Percentiles rank a stretch among this genome's conserved stretches.
These are phyloP conservation scores for Pangasius mekongensis DNA, from an alignment of 2,797 vertebrate species.

Conservation along the genomic window DNA sequence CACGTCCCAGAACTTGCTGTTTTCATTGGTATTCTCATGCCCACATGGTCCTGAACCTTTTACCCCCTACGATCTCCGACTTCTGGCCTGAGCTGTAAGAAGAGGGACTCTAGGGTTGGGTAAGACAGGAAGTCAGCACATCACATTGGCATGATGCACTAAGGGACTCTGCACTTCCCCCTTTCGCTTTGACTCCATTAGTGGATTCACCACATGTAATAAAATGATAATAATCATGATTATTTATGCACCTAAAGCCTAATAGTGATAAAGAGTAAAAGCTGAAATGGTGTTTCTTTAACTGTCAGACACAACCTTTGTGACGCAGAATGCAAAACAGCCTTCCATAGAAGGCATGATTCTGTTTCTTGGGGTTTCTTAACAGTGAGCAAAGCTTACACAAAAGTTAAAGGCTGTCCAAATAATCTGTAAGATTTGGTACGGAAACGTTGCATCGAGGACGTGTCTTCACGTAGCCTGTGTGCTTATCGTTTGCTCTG, in stretches of 20 bases:
- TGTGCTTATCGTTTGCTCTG: conserved; percentile 36
- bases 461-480: neutral
- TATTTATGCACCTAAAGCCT: neutral
- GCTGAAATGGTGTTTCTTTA: neutral
- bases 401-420: neutral
- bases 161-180: conserved; percentile 7
- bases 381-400: neutral
- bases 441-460: neutral
- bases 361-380: neutral
- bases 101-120: conserved; percentile 37
- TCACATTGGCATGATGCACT: conserved; percentile 20
- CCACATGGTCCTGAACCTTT: neutral
- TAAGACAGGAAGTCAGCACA: conserved; percentile 38
- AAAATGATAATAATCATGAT: neutral
- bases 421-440: neutral
- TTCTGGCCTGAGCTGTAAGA: conserved; percentile 7
- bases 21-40: neutral
- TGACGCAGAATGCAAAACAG: neutral
- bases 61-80: neutral
- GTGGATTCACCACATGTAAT: neutral
- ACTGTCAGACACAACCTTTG: neutral
- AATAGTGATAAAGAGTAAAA: neutral
- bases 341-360: neutral
- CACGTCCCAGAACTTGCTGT: neutral
- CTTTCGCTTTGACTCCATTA: conserved; percentile 12